A percentile compares a stretch with the other conserved stretches of the same genome.
These are phyloP conservation scores for Abrostola tripartita DNA, from an alignment of 2,888 invertebrate genomes.

Conservation along the genomic window DNA sequence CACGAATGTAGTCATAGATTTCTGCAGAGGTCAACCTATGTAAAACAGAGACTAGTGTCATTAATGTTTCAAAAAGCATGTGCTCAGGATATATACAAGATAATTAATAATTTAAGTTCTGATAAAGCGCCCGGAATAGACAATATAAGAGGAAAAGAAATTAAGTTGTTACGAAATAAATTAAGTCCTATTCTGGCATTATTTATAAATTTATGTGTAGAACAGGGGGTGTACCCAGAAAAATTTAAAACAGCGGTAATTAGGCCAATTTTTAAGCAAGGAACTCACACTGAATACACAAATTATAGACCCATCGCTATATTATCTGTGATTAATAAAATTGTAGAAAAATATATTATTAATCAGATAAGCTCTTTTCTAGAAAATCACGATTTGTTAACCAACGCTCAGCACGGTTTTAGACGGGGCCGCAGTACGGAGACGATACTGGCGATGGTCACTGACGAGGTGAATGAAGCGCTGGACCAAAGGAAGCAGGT, in stretches of 20 bases:
- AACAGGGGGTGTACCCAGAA: neutral
- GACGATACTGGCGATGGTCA: slow-evolving; percentile 8
- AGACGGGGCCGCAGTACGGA: slow-evolving; percentile 11
- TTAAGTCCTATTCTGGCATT: neutral
- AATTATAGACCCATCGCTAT: slow-evolving; percentile 19
- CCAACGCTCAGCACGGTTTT: slow-evolving; percentile 11
- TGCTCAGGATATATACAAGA: neutral
- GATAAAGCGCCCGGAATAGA: neutral
- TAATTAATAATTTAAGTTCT: neutral
- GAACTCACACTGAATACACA: slow-evolving; percentile 10
- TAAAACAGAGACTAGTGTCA: neutral
- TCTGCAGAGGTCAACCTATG: neutral
- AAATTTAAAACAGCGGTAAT: neutral
- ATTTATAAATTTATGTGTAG: neutral
- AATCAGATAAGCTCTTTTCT: slow-evolving; percentile 9
- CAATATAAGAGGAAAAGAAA: neutral
- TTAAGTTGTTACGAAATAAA: neutral
- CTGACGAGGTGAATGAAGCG: slow-evolving; percentile 8
- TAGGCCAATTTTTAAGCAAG: too few relatives aligned
- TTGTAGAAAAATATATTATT: slow-evolving; percentile 7
- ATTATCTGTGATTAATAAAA: slow-evolving; percentile 14
- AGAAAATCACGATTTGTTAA: neutral
- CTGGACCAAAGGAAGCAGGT: slow-evolving; percentile 7
- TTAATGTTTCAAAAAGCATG: neutral
- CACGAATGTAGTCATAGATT: neutral